Evolutionary conservation across 2,113 vertebrate species (phyloP).

Genomic region (Lepus europaeus): DNA sequence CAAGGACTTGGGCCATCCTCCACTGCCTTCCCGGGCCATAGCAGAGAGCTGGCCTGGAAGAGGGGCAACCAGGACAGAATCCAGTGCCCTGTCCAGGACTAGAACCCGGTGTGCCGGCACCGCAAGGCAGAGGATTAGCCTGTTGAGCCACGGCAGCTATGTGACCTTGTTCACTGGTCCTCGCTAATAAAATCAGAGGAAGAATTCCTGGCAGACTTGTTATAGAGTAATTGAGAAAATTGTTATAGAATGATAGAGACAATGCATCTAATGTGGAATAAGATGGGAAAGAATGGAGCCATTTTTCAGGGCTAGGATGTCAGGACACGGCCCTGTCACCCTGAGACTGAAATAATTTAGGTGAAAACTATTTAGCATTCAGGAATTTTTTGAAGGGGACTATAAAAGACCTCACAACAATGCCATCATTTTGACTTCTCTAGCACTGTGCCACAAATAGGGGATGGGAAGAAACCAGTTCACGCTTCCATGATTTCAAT

Average conservation of each 20-base stretch:
- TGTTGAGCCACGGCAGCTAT: background rate
- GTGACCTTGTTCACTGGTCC: background rate
- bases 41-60: too few relatives aligned
- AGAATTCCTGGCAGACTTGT: background rate
- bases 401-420: accelerated
- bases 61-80: too few relatives aligned
- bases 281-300: background rate
- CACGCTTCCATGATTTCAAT: background rate
- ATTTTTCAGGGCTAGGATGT: background rate
- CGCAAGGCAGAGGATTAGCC: too few relatives aligned
- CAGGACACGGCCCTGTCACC: background rate
- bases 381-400: background rate
- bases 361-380: background rate
- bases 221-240: too few relatives aligned
- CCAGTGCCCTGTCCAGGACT: too few relatives aligned
- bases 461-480: background rate
- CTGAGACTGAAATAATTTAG: background rate
- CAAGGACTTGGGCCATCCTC: too few relatives aligned
- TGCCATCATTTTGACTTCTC: accelerated
- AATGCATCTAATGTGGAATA: background rate
- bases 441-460: accelerated
- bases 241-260: background rate
- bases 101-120: too few relatives aligned
- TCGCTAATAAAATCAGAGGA: background rate
- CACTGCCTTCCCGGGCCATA: too few relatives aligned